A percentile compares a stretch with the other conserved stretches of the same genome.
Conservation (phyloP, 2,888 invertebrate genomes). For the Crocallis elinguaria region DNA sequence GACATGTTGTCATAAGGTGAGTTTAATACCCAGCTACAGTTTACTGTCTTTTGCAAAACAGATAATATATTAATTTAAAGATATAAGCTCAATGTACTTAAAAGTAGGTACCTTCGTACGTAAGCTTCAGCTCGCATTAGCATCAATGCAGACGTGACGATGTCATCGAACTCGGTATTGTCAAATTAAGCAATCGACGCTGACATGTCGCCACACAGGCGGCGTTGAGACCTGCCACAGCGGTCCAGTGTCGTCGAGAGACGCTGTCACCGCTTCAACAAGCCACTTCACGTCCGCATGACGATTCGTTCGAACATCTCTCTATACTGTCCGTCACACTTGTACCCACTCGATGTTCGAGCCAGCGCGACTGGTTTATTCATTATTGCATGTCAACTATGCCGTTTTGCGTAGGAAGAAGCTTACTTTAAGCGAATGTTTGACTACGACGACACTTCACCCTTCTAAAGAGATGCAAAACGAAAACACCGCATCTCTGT, state of each 20-base stretch:
- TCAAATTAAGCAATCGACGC: conserved; percentile 38
- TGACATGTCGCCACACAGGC: conserved; percentile 45
- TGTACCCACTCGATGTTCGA: conserved; percentile 44
- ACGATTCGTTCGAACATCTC: conserved; percentile 48
- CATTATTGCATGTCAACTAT: conserved; percentile 55
- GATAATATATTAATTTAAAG: not conserved
- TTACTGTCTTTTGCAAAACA: not conserved
- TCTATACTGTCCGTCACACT: conserved; percentile 45
- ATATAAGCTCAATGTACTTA: not conserved
- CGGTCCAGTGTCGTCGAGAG: conserved; percentile 44
- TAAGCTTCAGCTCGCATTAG: conserved; percentile 12
- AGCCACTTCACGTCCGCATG: conserved; percentile 51
- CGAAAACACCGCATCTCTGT: conserved; percentile 36
- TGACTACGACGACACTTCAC: conserved; percentile 28
- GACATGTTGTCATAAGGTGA: conserved; percentile 94
- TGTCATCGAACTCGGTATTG: conserved; percentile 37
- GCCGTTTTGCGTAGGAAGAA: conserved; percentile 51
- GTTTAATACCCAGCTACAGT: conserved; percentile 42
- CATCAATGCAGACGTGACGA: conserved; percentile 18
- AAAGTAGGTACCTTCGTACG: not conserved
- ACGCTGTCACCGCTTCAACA: conserved; percentile 53
- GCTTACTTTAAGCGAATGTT: conserved; percentile 43
- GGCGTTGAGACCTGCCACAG: conserved; percentile 41
- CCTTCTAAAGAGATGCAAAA: conserved; percentile 39
- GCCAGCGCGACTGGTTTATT: conserved; percentile 54